Conservation (phyloP, 2,888 invertebrate genomes). For the Mythimna pallens region DNA sequence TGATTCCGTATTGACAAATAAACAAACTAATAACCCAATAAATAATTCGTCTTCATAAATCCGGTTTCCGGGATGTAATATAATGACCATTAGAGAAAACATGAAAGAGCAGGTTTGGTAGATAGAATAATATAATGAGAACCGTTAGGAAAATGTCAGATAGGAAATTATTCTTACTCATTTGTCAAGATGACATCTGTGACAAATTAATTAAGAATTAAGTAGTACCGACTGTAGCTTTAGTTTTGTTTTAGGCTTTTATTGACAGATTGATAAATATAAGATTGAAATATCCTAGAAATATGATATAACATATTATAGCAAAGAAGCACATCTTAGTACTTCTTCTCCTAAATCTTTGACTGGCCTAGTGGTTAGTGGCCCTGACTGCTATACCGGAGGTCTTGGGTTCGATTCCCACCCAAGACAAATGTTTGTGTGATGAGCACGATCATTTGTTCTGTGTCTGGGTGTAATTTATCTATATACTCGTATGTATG, state of each 20-base stretch:
- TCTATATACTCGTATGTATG: too few relatives aligned
- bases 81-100: constrained; percentile 19
- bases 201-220: constrained; percentile 28
- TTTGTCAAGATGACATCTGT: constrained; percentile 32
- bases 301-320: not conserved
- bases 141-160: constrained; percentile 25
- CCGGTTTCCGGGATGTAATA: constrained; percentile 11
- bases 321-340: not conserved
- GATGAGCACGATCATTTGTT: too few relatives aligned
- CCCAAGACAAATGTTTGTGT: too few relatives aligned
- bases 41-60: constrained; percentile 12
- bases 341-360: too few relatives aligned
- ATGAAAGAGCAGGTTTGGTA: constrained; percentile 2
- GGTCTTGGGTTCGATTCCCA: too few relatives aligned
- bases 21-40: constrained; percentile 12
- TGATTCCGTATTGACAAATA: constrained; percentile 3
- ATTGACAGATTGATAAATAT: not conserved
- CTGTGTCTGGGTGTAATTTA: too few relatives aligned
- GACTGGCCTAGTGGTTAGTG: too few relatives aligned
- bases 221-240: not conserved
- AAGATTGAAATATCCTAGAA: not conserved
- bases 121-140: constrained; percentile 31
- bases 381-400: too few relatives aligned
- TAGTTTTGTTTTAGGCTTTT: constrained; percentile 1
- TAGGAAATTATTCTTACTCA: constrained; percentile 29